Percentiles rank a stretch among this genome's conserved stretches.
Conservation (phyloP, 1,140 invertebrate genomes). For the Oreohelix idahoensis region DNA sequence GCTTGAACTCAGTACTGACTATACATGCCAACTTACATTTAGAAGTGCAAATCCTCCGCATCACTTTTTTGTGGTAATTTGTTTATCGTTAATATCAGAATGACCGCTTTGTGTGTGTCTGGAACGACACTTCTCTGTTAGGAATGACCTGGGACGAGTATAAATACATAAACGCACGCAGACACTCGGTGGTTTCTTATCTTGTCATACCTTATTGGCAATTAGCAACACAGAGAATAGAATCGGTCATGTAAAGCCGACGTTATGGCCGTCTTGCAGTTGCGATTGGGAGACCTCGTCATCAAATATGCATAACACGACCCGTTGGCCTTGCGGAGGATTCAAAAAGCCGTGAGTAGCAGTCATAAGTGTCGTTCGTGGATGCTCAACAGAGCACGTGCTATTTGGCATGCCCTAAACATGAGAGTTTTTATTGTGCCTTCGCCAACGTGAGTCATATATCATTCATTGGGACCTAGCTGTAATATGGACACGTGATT, state of each 20-base stretch:
- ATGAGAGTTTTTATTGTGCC: neutral
- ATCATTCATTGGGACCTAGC: neutral
- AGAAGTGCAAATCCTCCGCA: too few species aligned
- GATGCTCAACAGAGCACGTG: neutral
- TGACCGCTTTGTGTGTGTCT: neutral
- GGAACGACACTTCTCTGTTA: neutral
- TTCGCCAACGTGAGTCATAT: neutral
- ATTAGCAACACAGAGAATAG: neutral
- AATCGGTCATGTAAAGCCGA: neutral
- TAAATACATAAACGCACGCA: neutral
- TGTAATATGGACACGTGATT: neutral
- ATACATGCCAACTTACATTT: too few species aligned
- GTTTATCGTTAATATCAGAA: too few species aligned
- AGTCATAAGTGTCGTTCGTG: neutral
- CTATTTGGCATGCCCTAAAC: neutral
- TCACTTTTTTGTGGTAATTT: too few species aligned
- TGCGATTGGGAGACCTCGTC: neutral
- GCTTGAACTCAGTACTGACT: too few species aligned
- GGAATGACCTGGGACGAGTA: neutral
- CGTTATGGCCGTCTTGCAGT: neutral
- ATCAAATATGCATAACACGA: slow-evolving; percentile 23
- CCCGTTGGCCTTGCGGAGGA: neutral
- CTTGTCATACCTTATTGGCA: neutral
- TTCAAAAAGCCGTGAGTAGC: neutral
- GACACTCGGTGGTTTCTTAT: neutral